These are phyloP conservation scores for Hipparchia semele DNA, from an alignment of 2,888 invertebrate genomes.

Conservation along the genomic window DNA sequence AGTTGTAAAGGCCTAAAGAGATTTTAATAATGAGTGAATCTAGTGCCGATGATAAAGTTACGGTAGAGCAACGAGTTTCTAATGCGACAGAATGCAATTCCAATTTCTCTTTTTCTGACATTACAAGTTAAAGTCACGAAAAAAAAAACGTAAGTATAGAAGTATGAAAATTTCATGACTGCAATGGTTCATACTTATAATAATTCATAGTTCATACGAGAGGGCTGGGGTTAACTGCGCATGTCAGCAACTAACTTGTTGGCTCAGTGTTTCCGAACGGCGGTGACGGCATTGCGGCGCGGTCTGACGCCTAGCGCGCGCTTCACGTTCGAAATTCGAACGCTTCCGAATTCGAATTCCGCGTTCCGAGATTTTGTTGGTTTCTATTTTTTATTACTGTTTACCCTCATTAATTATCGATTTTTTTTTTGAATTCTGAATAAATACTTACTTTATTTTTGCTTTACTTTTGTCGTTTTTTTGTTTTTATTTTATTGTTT, in stretches of 20 bases:
- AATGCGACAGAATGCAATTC: too few relatives aligned
- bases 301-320: conserved; percentile 61
- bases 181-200: conserved; percentile 14
- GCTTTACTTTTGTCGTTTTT: not conserved
- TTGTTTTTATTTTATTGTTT: not conserved
- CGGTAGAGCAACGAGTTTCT: too few relatives aligned
- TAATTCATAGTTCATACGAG: conserved; percentile 26
- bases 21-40: too few relatives aligned
- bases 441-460: not conserved
- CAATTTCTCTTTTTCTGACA: too few relatives aligned
- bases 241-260: conserved; percentile 79
- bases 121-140: too few relatives aligned
- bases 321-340: conserved; percentile 53
- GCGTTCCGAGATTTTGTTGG: conserved; percentile 34
- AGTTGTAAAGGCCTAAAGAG: too few relatives aligned
- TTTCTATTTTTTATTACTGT: conserved; percentile 31
- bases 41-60: too few relatives aligned
- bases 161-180: conserved; percentile 3
- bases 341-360: conserved; percentile 42
- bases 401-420: not conserved
- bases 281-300: conserved; percentile 76
- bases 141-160: too few relatives aligned
- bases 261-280: conserved; percentile 58
- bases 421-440: not conserved
- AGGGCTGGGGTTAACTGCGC: conserved; percentile 65